Base-by-base conservation (phyloP, 2,113 vertebrate genomes). In the Bufo bufo region DNA sequence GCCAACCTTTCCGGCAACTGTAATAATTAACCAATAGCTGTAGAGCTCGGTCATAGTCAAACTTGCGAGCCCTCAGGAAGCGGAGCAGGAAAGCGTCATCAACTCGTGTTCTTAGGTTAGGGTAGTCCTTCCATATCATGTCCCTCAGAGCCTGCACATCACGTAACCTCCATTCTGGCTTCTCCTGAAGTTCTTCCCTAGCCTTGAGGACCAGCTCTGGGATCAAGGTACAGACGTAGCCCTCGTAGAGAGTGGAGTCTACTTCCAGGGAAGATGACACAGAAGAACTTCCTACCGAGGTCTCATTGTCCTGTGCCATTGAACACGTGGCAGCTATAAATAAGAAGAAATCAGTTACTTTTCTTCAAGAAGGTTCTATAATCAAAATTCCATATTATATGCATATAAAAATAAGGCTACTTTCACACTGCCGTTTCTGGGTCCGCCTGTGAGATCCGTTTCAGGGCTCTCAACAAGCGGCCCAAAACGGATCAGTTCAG, bases 1-100 rank as follows among this genome's bases (percentile, higher is more conserved):
- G 98, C 98, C 98, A 99, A 33, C 96, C 96, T 59, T 95, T 95
- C 72, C 97, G 94, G 47, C 97, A 97, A 16, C 93, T 94, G 75
- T 99, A 97, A 93, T 99, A 99, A 91, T 98, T 99, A 84, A 99
- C 93, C 65, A 99, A 95, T 77, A 99, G 96, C 94, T 98, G 97
- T 71, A 99, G 94, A 0, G 98, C 98, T 0, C 98, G 94, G 90
- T 99, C 98, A 0, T 99, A 99, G 92, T 99, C 98, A 0, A 99
- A 99, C 91, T 99, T 99, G 91, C 98, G 96, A 89, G 98, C 98
- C 63, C 98, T 95, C 83, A 99, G 97, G 93, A 99, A 99, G 58
- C 97, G 96, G 13, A 99, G 92, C 66, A 99, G 94, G 87, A 99
- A 99, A 58, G 96, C 93, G 6, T 99, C 98, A 0, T 99, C 98